phyloP scores from a whole-genome alignment of 1,140 invertebrate species.

The Drosophila pachea region DNA sequence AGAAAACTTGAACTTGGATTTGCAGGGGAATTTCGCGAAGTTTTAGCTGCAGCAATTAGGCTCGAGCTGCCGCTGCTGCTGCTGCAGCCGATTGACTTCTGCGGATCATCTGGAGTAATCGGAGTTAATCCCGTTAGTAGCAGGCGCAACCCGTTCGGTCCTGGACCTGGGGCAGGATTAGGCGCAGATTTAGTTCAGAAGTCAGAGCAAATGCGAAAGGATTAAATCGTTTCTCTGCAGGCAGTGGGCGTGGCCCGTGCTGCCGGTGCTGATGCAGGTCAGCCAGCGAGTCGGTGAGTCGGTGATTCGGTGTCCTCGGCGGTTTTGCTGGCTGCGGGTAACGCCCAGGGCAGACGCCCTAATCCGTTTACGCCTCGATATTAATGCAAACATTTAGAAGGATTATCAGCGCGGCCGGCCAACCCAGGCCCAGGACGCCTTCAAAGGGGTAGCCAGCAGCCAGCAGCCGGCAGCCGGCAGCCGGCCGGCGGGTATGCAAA shows the following conservation, averaged over 20 bases:
- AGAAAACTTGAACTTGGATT: constrained; percentile 30
- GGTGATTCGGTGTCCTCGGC: constrained; percentile 30
- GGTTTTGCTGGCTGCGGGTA: constrained; percentile 65
- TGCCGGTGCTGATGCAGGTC: constrained; percentile 38
- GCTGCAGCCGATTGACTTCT: constrained; percentile 69
- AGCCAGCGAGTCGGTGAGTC: not conserved
- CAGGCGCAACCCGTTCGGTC: constrained; percentile 29
- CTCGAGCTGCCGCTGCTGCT: constrained; percentile 1
- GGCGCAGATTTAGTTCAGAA: constrained; percentile 58
- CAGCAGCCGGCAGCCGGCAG: not conserved
- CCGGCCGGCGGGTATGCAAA: constrained; percentile 18
- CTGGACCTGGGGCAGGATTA: constrained; percentile 42
- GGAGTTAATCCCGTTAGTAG: constrained; percentile 61
- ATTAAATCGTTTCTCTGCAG: constrained; percentile 39
- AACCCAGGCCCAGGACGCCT: constrained; percentile 23
- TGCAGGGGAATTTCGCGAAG: constrained; percentile 5
- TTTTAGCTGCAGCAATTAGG: constrained; percentile 8
- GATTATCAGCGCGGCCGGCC: constrained; percentile 61
- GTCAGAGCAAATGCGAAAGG: constrained; percentile 72
- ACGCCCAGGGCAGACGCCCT: constrained; percentile 63
- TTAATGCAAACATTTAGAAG: constrained; percentile 78
- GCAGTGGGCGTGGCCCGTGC: constrained; percentile 30
- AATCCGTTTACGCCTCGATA: constrained; percentile 74
- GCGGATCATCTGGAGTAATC: constrained; percentile 74
- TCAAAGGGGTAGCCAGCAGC: constrained; percentile 43